Evolutionary conservation across 2,797 vertebrate genomes (phyloP).

Genomic region (Sebastes hopkinsi): DNA sequence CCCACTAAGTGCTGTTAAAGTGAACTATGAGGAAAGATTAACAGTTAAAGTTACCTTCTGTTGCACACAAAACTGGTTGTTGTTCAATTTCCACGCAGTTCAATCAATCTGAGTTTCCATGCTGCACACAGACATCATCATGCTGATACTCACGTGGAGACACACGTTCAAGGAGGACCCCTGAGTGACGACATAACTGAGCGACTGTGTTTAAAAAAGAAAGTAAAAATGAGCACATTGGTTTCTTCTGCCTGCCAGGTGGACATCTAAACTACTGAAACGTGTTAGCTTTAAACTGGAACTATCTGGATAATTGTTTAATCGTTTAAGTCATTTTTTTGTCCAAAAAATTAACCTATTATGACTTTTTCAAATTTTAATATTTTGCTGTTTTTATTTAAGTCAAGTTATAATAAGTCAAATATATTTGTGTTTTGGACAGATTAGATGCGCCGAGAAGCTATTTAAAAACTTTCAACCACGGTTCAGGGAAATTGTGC

Average conservation of each 20-base stretch:
- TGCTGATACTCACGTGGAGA: slow-evolving; percentile 79
- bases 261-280: background rate
- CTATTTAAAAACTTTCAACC: background rate
- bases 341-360: background rate
- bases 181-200: slow-evolving; percentile 47
- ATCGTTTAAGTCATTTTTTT: background rate
- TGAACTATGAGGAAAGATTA: background rate
- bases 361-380: background rate
- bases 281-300: background rate
- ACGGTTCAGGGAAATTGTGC: background rate
- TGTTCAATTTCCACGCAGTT: background rate
- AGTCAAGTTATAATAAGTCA: background rate
- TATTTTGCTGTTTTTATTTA: background rate
- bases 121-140: slow-evolving; percentile 43
- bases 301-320: background rate
- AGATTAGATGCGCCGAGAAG: no score
- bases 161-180: slow-evolving; percentile 68
- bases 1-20: background rate
- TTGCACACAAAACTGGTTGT: background rate
- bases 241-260: background rate
- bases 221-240: rapidly evolving
- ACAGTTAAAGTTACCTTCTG: slow-evolving; percentile 29
- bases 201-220: slow-evolving; percentile 21
- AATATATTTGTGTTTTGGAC: background rate
- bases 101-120: background rate